phyloP scores from a whole-genome alignment of 2,113 vertebrate species.

The Pterophyllum scalare region DNA sequence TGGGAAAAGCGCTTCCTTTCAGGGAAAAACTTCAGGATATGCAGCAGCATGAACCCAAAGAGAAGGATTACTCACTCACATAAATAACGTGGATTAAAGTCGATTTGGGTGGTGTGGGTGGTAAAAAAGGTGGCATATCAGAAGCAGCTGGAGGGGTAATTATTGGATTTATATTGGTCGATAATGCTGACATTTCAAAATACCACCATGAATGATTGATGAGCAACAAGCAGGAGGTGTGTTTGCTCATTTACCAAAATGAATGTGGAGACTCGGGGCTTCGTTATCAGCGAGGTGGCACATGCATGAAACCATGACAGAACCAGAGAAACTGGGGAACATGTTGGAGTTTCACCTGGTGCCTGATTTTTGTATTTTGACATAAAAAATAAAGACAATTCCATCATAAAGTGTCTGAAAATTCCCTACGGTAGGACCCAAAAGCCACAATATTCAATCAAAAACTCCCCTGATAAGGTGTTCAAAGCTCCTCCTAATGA shows the following conservation, averaged over 20 bases:
- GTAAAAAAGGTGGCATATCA: constrained; percentile 34
- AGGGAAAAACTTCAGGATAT: constrained; percentile 14
- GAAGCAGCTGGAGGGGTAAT: constrained; percentile 40
- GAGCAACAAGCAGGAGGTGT: constrained; percentile 65
- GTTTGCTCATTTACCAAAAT: constrained; percentile 36
- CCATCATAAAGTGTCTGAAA: neutral
- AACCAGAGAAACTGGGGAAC: neutral
- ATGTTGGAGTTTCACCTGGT: neutral
- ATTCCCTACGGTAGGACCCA: neutral
- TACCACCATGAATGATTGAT: constrained; percentile 69
- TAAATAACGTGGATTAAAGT: constrained; percentile 26
- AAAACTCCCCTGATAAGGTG: neutral
- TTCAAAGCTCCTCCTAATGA: neutral
- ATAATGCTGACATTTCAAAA: constrained; percentile 73
- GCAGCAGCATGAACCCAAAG: neutral
- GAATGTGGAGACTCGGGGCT: neutral
- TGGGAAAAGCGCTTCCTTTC: constrained; percentile 27
- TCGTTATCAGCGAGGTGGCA: neutral
- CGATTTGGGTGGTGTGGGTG: constrained; percentile 16
- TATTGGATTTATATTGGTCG: constrained; percentile 52
- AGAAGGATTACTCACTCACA: neutral
- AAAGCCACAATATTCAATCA: neutral
- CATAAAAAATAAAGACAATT: neutral
- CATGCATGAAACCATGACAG: neutral
- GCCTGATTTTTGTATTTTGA: neutral